A percentile compares a stretch with the other conserved stretches of the same genome.
Evolutionary conservation across 2,888 invertebrate genomes (phyloP).

Genomic region (Acanthosepion esculentum): DNA sequence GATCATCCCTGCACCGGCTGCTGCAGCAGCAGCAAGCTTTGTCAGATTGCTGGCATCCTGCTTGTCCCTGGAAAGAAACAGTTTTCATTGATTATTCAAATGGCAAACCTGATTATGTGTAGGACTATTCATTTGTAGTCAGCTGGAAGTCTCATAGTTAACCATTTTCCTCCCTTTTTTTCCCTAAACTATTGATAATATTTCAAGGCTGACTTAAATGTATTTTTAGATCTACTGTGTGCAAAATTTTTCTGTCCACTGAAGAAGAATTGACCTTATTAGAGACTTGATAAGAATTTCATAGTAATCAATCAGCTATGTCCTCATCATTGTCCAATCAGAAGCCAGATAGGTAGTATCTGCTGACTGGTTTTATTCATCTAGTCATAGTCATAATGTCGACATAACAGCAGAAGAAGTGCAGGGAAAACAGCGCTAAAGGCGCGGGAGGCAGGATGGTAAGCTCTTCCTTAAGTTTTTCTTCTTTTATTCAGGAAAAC

Average conservation of each 20-base stretch:
- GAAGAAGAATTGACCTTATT: neutral
- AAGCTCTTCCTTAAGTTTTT: neutral
- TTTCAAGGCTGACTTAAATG: neutral
- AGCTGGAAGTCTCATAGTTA: neutral
- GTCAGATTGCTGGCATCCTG: slow-evolving; percentile 42
- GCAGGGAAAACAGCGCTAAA: slow-evolving; percentile 43
- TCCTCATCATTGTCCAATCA: slow-evolving; percentile 44
- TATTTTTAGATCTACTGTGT: neutral
- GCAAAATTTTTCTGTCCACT: neutral
- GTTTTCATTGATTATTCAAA: slow-evolving; percentile 43
- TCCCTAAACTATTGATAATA: neutral
- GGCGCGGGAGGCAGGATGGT: slow-evolving; percentile 47
- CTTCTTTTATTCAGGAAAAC: neutral
- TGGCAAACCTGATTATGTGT: slow-evolving; percentile 33
- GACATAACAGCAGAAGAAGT: slow-evolving; percentile 43
- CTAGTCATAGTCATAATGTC: slow-evolving; percentile 44
- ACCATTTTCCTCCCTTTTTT: neutral
- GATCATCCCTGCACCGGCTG: neutral
- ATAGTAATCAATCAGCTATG: slow-evolving; percentile 40
- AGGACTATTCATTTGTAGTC: neutral
- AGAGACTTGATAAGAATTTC: neutral
- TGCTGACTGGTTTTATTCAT: slow-evolving; percentile 44
- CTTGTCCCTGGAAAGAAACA: slow-evolving; percentile 33
- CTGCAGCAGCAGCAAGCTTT: slow-evolving; percentile 11
- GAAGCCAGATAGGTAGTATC: slow-evolving; percentile 41